Base-by-base conservation (phyloP, 92 coral and sea anemone genomes). In the Epizoanthus stellaris region DNA sequence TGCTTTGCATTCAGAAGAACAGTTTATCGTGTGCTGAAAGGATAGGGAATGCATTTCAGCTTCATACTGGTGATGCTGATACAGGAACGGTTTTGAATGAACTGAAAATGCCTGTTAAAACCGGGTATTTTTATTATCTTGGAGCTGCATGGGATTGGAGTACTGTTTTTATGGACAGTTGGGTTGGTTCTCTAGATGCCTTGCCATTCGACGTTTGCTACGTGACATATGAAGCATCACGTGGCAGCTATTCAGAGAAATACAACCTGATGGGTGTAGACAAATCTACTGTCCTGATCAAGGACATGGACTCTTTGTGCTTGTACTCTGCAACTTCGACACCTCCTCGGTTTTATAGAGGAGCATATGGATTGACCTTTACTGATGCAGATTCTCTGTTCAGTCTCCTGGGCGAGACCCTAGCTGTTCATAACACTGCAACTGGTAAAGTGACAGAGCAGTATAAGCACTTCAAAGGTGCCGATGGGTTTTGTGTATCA, bases 181-280 rank as follows among this genome's bases (percentile, higher is more conserved):
- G 19, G 1, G 14, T 42, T 43, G 76, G 76, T 13, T 70, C 36
- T 19, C 47, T 70, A 70, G 56, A 70, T 40, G 54, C 42, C 76
- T 49, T 70, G 49, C 76, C 76, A 70, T 70, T 70, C 47, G 76
- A 70, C 54, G 76, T 70, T 45, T 39, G 49, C 30, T 70, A 70
- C 54, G 58, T 70, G 30, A 70, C 76, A 40, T 70, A 70, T 70
- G 76, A 70, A 16, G 59, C 59, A 42, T 53, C 30, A 38, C 57
- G 57, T 6, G 20, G 54, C 47, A n/a, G 14, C 12, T 19, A 10
- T 40, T 70, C 47, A 42, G 23, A 17, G 36, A 4, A 15, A 16
- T 70, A 70, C 59, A 70, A 25, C 43, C 16, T 68, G 45, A 68
- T 68, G 6, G 73, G 73, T 9, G 73, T 68, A 14, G 73, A 68